Evolutionary conservation across 2,888 invertebrate species (phyloP), one percentile per base, ranked within the genome.

Genomic region (Poecilobothrus nobilitatus): DNA sequence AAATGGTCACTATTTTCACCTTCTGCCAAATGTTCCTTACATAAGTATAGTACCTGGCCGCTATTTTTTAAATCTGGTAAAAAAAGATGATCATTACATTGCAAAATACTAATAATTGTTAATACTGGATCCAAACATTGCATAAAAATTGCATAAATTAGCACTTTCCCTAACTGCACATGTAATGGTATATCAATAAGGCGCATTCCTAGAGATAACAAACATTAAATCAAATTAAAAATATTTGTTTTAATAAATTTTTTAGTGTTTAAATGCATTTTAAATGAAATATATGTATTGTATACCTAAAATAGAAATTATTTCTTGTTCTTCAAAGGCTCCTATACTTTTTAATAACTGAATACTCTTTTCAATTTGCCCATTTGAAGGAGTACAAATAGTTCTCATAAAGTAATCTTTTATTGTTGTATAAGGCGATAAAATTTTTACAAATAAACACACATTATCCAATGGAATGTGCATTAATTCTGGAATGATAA

Each of bases 121-220:
- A 97, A 82, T 37, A 97, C 86, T 1, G 97, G 97, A 81, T 96
- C 94, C 41, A 97, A 83, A 80, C 97, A 97, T 80, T 93, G 94
- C 75, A 97, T 86, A 1, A 95, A 89, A 68, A 94, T 90, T 5
- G 93, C 90, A 79, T 93, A 94, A 0, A 97, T 84, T 71, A 97
- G 83, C 88, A 94, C 92, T 82, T 97, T 95, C 0, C 94, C 95
- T 27, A 94, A 83, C 74, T 91, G 88, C 0, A 96, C 95, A 75
- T 96, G 95, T 4, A 97, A 86, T 0, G 96, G 93, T 65, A 97
- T 83, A 79, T 96, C 94, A n/a, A 95, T 84, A 66, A 97, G 82
- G 77, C 95, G 92, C 71, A 89, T 89, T 0, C 96, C 96, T 10
- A 75, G 67, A 75, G 75, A 76, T 20, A 2, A 62, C 8, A 20